Conservation (phyloP, 2,888 invertebrate genomes). For the Cephus rjabovi region DNA sequence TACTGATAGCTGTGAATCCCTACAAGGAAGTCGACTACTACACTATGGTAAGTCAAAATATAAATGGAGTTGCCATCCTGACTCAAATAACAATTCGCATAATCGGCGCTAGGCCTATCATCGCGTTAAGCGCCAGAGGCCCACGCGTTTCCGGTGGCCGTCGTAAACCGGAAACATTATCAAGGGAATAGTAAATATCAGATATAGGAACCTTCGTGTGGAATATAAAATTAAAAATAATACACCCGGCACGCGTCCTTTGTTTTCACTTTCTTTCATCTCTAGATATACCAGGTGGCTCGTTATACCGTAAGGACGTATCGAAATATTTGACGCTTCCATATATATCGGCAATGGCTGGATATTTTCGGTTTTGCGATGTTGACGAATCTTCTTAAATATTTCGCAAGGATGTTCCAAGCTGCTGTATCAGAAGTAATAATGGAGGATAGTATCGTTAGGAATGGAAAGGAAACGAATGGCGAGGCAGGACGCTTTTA, state of each 20-base stretch:
- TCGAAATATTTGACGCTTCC: background rate
- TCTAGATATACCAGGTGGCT: background rate
- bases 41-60: conserved; percentile 78
- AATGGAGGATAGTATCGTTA: conserved; percentile 43
- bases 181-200: background rate
- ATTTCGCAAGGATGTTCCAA: background rate
- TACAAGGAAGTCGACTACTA: conserved; percentile 93
- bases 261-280: background rate
- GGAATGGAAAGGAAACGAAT: conserved; percentile 38
- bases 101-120: conserved; percentile 12
- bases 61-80: background rate
- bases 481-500: conserved; percentile 36
- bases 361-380: conserved; percentile 18
- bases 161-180: background rate
- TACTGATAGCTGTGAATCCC: conserved; percentile 93
- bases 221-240: background rate
- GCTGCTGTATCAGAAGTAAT: conserved; percentile 44
- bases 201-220: background rate
- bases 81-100: conserved; percentile 10
- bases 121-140: conserved; percentile 18
- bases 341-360: background rate
- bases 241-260: background rate
- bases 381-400: background rate
- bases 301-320: background rate
- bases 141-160: conserved; percentile 42